phyloP scores from a whole-genome alignment of 2,888 invertebrate species.

The Protophormia terraenovae region DNA sequence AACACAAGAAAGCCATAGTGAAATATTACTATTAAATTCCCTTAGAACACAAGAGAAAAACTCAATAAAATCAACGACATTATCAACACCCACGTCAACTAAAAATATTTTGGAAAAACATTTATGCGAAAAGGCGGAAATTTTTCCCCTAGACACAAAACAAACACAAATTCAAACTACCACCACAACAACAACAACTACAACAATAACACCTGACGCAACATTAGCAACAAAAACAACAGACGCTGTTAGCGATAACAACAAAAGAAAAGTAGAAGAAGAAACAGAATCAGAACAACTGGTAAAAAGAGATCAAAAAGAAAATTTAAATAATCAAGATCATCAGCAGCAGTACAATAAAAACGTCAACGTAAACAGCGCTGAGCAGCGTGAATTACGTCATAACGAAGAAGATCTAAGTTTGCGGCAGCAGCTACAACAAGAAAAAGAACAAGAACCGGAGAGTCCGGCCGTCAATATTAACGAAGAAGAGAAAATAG shows the following conservation, averaged over 20 bases:
- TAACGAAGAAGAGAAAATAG: constrained; percentile 59
- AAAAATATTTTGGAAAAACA: constrained; percentile 61
- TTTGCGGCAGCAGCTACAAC: constrained; percentile 34
- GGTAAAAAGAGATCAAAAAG: constrained; percentile 32
- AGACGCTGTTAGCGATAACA: constrained; percentile 17
- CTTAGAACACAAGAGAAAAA: constrained; percentile 25
- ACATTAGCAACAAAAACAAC: background rate
- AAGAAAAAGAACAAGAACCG: too few relatives aligned
- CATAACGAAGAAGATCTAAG: constrained; percentile 57
- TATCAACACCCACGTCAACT: constrained; percentile 44
- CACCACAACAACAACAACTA: constrained; percentile 52
- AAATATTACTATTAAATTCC: constrained; percentile 44
- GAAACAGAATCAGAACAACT: constrained; percentile 1
- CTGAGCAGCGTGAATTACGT: constrained; percentile 40
- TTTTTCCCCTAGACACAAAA: constrained; percentile 1
- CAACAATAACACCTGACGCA: constrained; percentile 1
- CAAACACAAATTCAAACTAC: constrained; percentile 39
- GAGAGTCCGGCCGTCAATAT: constrained; percentile 50
- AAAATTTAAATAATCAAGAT: constrained; percentile 47
- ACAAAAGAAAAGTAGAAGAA: too few relatives aligned
- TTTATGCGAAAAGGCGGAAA: constrained; percentile 42
- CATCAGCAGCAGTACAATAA: background rate
- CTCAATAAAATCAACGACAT: too few relatives aligned
- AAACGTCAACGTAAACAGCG: background rate
- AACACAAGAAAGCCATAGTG: constrained; percentile 25